A percentile compares a stretch with the other conserved stretches of the same genome.
Evolutionary conservation across 2,113 vertebrate species (phyloP).

Genomic region (Lathamus discolor): DNA sequence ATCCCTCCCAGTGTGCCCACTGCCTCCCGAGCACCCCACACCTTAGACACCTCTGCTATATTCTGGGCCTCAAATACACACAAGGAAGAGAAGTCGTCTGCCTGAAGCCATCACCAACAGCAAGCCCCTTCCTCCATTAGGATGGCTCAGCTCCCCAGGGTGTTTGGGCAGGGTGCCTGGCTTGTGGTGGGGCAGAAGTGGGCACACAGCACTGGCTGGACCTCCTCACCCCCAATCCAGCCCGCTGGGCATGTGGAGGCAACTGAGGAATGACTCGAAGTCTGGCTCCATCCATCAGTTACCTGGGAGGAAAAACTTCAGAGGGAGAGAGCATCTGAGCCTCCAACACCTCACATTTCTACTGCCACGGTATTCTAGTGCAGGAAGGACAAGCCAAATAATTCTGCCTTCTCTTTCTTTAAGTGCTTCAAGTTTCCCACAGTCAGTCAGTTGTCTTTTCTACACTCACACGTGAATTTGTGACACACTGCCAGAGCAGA

Average conservation of each 20-base stretch:
- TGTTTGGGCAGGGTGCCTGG: neutral
- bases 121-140: neutral
- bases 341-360: neutral
- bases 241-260: rapidly evolving
- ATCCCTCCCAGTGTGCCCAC: neutral
- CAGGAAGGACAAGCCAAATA: neutral
- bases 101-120: rapidly evolving
- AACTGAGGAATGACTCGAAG: rapidly evolving
- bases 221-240: rapidly evolving
- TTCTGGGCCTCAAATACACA: neutral
- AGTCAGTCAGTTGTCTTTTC: neutral
- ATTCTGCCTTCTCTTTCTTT: neutral
- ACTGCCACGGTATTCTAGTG: neutral
- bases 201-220: neutral
- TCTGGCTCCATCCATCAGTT: neutral
- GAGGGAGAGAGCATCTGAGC: neutral
- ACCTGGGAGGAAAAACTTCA: neutral
- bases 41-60: neutral
- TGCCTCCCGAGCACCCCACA: neutral
- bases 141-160: neutral
- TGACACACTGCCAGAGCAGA: neutral
- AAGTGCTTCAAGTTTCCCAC: neutral
- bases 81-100: neutral
- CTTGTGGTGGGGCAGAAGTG: neutral
- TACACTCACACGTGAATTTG: rapidly evolving